A percentile compares a stretch with the other conserved stretches of the same genome.
Evolutionary conservation across 2,113 vertebrate genomes (phyloP).

Genomic region (Prochilodus magdalenae): DNA sequence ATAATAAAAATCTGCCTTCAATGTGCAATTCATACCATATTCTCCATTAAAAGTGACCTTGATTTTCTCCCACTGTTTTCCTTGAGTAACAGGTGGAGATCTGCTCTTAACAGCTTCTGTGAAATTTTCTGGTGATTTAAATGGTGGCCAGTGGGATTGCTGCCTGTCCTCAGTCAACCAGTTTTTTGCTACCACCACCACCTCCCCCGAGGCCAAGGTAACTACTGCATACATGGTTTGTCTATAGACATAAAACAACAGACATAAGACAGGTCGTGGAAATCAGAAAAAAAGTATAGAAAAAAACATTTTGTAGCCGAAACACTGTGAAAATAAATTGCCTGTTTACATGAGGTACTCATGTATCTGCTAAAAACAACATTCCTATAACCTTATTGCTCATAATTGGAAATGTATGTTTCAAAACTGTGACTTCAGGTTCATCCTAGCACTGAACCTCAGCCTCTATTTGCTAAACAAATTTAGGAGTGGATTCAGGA

Average conservation of each 20-base stretch:
- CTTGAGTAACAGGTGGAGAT: not conserved
- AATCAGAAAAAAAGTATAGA: not conserved
- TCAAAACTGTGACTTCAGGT: no score
- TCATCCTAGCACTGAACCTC: no score
- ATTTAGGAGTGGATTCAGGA: no score
- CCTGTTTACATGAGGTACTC: no score
- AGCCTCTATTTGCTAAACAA: no score
- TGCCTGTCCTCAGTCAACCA: conserved; percentile 9
- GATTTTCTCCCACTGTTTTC: conserved; percentile 18
- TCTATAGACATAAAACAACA: not conserved
- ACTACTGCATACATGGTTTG: conserved; percentile 27
- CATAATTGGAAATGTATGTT: no score
- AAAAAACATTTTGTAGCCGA: no score
- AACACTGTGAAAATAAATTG: no score
- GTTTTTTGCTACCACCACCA: not conserved
- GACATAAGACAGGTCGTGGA: not conserved
- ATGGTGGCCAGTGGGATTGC: conserved; percentile 22
- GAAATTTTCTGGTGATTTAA: not conserved
- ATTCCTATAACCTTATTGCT: no score
- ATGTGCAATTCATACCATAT: conserved; percentile 1
- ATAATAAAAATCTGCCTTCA: not conserved
- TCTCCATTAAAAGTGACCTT: not conserved
- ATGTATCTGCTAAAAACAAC: no score
- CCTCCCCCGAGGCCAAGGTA: conserved; percentile 15
- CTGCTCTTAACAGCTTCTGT: not conserved